Conservation (phyloP, 2,113 vertebrate species). For the Actenoides hombroni region DNA sequence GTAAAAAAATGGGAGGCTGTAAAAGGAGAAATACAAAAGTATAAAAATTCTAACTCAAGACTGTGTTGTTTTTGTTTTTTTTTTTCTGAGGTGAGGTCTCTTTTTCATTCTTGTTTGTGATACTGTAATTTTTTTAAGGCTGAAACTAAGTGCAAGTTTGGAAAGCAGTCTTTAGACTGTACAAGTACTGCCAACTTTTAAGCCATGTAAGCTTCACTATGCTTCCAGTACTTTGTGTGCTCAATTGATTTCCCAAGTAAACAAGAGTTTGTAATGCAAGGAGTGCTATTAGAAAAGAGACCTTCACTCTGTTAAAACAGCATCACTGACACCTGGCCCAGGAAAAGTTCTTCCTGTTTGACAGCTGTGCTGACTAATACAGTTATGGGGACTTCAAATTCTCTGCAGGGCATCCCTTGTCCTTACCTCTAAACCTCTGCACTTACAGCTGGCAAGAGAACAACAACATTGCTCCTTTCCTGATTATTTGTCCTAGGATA, state of each 20-base stretch:
- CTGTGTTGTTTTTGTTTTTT: not conserved
- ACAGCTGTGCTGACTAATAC: not conserved
- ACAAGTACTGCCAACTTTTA: not conserved
- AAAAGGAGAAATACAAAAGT: not conserved
- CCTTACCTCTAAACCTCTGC: not conserved
- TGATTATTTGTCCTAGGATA: not conserved
- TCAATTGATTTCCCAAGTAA: not conserved
- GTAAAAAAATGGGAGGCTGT: not conserved
- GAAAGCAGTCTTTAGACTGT: not conserved
- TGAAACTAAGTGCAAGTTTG: not conserved
- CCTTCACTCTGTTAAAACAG: not conserved
- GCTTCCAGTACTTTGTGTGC: not conserved
- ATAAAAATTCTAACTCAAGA: not conserved
- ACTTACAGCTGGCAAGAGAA: not conserved
- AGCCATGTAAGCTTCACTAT: not conserved
- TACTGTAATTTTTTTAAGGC: not conserved
- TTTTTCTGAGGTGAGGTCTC: not conserved
- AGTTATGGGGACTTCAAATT: not conserved
- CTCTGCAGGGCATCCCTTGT: not conserved
- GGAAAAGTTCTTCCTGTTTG: not conserved
- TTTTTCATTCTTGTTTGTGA: not conserved
- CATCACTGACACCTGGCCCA: not conserved
- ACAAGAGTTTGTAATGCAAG: not conserved
- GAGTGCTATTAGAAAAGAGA: not conserved
- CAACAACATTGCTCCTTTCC: not conserved